Conservation (phyloP, 1,140 invertebrate species). For the Dendrolimus punctatus region DNA sequence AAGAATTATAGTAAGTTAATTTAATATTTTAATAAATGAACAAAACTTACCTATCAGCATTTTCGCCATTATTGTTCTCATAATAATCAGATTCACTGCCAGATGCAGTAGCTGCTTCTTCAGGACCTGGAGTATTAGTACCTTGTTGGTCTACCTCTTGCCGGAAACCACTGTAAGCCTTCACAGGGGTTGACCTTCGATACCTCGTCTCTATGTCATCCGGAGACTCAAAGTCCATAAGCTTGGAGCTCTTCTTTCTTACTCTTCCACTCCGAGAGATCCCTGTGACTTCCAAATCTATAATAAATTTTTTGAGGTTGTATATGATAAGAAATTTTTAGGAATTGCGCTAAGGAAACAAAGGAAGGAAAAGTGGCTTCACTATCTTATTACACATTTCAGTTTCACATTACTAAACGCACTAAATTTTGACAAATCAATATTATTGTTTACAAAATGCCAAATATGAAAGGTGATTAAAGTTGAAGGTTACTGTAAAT, state of each 20-base stretch:
- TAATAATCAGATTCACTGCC: conserved; percentile 74
- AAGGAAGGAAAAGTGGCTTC: no score
- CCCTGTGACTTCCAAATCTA: conserved; percentile 87
- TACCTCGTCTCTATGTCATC: conserved; percentile 79
- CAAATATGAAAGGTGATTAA: no score
- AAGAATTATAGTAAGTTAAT: no score
- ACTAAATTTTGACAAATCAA: no score
- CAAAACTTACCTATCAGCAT: conserved; percentile 69
- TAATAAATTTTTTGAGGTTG: conserved; percentile 20
- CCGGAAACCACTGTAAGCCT: conserved; percentile 26
- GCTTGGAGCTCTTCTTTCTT: conserved; percentile 94
- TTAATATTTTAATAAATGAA: no score
- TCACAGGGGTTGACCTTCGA: conserved; percentile 54
- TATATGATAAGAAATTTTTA: no score
- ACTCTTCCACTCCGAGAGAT: conserved; percentile 91
- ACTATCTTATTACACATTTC: no score
- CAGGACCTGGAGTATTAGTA: conserved; percentile 25
- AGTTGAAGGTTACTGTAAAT: no score
- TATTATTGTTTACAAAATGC: no score
- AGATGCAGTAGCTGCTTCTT: conserved; percentile 64
- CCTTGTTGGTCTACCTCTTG: conserved; percentile 37
- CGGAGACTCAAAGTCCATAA: conserved; percentile 93
- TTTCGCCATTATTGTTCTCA: conserved; percentile 65
- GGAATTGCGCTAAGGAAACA: no score
- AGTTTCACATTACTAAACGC: no score